phyloP scores from a whole-genome alignment of 2,113 vertebrate species.

The Osmerus mordax region DNA sequence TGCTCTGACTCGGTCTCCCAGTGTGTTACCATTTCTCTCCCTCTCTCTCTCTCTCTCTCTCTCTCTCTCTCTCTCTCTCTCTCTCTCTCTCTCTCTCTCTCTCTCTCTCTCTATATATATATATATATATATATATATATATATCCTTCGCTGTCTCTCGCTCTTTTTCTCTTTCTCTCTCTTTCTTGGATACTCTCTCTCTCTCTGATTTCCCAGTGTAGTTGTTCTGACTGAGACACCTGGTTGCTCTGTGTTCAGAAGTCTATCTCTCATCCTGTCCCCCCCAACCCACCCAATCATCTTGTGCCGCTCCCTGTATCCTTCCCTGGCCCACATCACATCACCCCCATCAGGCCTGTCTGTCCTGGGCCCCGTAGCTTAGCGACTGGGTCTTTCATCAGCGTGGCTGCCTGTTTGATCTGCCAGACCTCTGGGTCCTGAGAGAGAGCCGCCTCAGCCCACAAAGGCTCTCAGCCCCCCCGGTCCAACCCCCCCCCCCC shows the following conservation, averaged over 20 bases:
- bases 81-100: neutral
- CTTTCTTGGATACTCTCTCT: neutral
- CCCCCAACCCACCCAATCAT: too few species aligned
- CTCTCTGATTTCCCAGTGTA: neutral
- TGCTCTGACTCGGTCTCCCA: neutral
- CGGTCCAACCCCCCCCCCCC: neutral
- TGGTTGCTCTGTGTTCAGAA: too few species aligned
- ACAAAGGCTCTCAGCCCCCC: neutral
- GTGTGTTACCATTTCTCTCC: neutral
- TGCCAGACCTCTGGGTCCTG: neutral
- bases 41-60: neutral
- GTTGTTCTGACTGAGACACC: too few species aligned
- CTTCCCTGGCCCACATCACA: neutral
- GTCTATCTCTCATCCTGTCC: too few species aligned
- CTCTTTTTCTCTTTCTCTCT: neutral
- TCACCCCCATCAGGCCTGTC: too few species aligned
- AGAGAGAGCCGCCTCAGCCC: neutral
- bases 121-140: too few species aligned
- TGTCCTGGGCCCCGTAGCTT: neutral
- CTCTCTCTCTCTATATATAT: neutral
- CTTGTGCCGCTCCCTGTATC: neutral
- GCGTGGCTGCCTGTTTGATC: neutral
- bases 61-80: conserved; percentile 13
- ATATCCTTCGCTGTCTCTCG: conserved; percentile 6
- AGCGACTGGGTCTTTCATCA: neutral